These are phyloP conservation scores for Drosophila falleni DNA, from an alignment of 2,888 invertebrate species.

Conservation along the genomic window DNA sequence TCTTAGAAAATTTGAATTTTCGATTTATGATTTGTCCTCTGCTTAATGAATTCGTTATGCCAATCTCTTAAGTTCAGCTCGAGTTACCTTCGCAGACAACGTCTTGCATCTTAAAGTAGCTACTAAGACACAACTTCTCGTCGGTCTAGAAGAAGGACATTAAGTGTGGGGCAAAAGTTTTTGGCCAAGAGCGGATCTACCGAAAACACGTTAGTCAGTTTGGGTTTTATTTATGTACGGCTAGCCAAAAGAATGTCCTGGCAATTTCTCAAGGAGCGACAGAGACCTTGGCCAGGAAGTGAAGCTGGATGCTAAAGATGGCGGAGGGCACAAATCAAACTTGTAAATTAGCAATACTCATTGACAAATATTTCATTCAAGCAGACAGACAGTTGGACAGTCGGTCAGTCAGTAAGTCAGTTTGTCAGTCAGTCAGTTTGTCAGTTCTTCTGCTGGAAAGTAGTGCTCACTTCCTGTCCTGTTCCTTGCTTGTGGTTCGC, in stretches of 20 bases:
- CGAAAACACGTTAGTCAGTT: slow-evolving; percentile 45
- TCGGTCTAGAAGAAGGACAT: background rate
- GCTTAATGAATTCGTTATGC: slow-evolving; percentile 24
- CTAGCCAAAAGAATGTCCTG: slow-evolving; percentile 72
- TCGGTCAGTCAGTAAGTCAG: slow-evolving; percentile 11
- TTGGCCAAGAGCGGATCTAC: slow-evolving; percentile 13
- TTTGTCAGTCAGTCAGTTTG: background rate
- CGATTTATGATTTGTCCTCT: slow-evolving; percentile 19
- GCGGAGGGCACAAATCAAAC: slow-evolving; percentile 75
- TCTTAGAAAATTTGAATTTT: background rate
- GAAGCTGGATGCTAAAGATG: slow-evolving; percentile 12
- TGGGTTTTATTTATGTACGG: slow-evolving; percentile 75
- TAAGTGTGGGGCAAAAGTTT: slow-evolving; percentile 13
- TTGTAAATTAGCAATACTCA: slow-evolving; percentile 83
- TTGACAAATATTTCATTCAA: slow-evolving; percentile 80
- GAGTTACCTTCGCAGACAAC: slow-evolving; percentile 27
- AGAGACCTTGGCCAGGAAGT: slow-evolving; percentile 32
- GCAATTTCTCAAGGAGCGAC: slow-evolving; percentile 64
- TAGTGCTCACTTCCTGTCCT: slow-evolving; percentile 48
- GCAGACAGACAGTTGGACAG: slow-evolving; percentile 39
- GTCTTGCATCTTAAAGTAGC: slow-evolving; percentile 40
- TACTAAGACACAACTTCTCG: background rate
- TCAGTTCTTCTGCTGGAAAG: slow-evolving; percentile 5
- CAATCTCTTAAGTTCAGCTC: slow-evolving; percentile 13
- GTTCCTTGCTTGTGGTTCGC: slow-evolving; percentile 44